phyloP scores from a whole-genome alignment of 2,113 vertebrate species.

The Tinamus guttatus region DNA sequence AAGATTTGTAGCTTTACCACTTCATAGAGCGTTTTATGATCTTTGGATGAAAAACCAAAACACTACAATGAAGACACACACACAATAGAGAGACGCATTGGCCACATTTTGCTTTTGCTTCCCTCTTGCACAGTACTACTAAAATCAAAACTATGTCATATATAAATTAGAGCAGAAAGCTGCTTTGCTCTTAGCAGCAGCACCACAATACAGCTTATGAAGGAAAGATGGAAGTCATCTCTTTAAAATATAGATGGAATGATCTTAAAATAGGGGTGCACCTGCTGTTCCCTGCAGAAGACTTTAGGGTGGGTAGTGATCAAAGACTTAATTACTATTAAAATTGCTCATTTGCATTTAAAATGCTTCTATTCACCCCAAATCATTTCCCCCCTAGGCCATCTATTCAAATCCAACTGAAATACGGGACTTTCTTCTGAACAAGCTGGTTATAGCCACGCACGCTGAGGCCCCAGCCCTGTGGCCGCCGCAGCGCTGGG shows the following conservation, averaged over 20 bases:
- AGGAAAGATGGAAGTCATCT: background rate
- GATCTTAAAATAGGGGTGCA: background rate
- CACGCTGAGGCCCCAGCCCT: background rate
- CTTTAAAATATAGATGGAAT: background rate
- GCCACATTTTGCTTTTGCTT: constrained; percentile 23
- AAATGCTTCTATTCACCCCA: background rate
- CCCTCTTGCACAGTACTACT: background rate
- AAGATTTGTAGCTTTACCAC: background rate
- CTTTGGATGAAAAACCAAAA: constrained; percentile 49
- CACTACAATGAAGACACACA: background rate
- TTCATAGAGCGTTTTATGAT: constrained; percentile 38
- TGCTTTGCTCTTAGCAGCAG: background rate
- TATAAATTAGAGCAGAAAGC: background rate
- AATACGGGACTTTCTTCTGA: background rate
- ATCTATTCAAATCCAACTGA: background rate
- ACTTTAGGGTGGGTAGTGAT: background rate
- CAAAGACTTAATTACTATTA: background rate
- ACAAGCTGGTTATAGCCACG: rapidly evolving
- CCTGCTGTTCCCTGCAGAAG: background rate
- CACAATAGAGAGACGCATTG: background rate
- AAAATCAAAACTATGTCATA: background rate
- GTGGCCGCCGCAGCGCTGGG: background rate
- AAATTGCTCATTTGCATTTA: background rate
- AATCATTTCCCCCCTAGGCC: background rate
- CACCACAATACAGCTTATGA: background rate